Evolutionary conservation across 2,797 vertebrate genomes (phyloP).

Genomic region (Allobates femoralis): DNA sequence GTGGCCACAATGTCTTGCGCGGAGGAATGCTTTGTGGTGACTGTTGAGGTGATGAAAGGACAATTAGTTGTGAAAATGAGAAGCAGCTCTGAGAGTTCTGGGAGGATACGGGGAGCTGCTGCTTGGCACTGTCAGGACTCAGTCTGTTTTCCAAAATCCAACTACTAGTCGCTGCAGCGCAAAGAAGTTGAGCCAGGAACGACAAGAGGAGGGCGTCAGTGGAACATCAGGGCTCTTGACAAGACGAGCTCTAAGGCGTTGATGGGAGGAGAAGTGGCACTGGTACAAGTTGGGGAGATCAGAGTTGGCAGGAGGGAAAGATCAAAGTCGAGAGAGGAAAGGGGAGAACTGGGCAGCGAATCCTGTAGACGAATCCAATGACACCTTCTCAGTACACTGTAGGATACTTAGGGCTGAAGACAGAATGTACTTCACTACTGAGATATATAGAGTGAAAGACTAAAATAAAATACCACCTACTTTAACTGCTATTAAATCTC

Average conservation of each 20-base stretch:
- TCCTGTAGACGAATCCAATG: constrained; percentile 9
- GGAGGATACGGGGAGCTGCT: constrained; percentile 37
- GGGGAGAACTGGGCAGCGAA: constrained; percentile 26
- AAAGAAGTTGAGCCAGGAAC: constrained; percentile 47
- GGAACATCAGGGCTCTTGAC: constrained; percentile 23
- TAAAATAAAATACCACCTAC: background rate
- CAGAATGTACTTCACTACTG: constrained; percentile 12
- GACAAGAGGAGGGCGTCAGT: constrained; percentile 19
- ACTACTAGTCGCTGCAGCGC: constrained; percentile 26
- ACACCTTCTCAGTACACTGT: constrained; percentile 39
- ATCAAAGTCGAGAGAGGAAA: constrained; percentile 18
- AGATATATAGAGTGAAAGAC: constrained; percentile 27
- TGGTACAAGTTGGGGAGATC: constrained; percentile 17
- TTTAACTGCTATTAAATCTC: background rate
- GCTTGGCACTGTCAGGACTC: constrained; percentile 41
- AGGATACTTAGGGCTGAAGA: constrained; percentile 25
- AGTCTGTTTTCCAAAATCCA: constrained; percentile 43
- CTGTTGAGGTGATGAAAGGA: constrained; percentile 47
- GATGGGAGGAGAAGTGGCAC: constrained; percentile 51
- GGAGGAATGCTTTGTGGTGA: constrained; percentile 22
- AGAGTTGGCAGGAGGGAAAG: constrained; percentile 4
- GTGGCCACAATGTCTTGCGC: constrained; percentile 12
- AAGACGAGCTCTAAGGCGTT: constrained; percentile 38
- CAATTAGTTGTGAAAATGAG: constrained; percentile 46
- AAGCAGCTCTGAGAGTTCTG: constrained; percentile 20